Conservation (phyloP, 2,113 vertebrate species). For the Gorsachius goisagi region DNA sequence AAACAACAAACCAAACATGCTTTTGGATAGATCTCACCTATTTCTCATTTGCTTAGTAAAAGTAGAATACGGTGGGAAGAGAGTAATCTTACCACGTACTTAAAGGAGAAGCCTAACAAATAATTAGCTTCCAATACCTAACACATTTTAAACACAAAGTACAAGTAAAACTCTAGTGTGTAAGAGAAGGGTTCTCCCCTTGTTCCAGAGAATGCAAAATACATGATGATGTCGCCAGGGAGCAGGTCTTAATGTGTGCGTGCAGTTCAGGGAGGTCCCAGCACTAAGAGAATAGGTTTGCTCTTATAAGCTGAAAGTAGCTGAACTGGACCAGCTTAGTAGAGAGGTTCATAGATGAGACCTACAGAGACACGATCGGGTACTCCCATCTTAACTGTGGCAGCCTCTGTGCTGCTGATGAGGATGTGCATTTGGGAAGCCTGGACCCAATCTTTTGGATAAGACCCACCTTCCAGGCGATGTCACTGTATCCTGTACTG, state of each 20-base stretch:
- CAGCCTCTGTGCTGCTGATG: background rate
- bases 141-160: background rate
- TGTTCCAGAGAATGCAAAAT: background rate
- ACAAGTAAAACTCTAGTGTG: background rate
- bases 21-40: background rate
- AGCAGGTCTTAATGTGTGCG: background rate
- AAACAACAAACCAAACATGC: background rate
- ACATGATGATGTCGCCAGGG: background rate
- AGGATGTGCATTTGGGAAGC: background rate
- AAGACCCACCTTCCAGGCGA: background rate
- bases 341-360: background rate
- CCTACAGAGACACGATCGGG: background rate
- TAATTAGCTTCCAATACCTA: background rate
- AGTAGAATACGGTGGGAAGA: background rate
- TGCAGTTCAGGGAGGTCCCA: background rate
- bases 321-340: background rate
- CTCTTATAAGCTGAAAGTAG: background rate
- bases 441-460: background rate
- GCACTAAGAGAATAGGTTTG: background rate
- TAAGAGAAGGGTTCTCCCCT: background rate
- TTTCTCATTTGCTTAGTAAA: background rate
- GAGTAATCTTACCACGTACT: background rate
- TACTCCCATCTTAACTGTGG: background rate
- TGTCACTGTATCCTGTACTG: background rate
- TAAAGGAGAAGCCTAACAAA: background rate